Evolutionary conservation across 2,888 invertebrate species (phyloP).

Genomic region (Diploptera punctata): DNA sequence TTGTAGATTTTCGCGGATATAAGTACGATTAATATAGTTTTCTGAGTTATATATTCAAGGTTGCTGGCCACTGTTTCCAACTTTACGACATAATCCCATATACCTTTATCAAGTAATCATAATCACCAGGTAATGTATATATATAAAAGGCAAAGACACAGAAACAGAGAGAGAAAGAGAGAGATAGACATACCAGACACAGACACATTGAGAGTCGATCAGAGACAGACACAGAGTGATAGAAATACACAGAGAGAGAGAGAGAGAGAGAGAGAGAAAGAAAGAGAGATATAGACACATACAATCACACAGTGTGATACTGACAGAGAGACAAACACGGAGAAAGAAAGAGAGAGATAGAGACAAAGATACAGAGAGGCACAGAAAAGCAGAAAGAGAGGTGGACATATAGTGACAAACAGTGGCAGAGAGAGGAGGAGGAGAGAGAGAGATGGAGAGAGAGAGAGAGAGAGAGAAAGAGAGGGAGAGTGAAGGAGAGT

Average conservation of each 20-base stretch:
- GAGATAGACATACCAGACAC: background rate
- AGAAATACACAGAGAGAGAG: background rate
- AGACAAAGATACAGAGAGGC: no score
- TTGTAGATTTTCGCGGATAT: no score
- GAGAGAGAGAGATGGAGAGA: no score
- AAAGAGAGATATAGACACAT: background rate
- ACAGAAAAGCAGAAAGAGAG: background rate
- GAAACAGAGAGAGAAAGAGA: background rate
- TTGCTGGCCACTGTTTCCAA: no score
- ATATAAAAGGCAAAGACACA: background rate
- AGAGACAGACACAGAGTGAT: background rate
- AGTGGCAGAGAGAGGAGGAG: background rate
- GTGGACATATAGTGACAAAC: background rate
- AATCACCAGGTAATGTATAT: background rate
- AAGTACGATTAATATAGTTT: no score
- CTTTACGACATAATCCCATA: no score
- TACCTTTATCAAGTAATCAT: background rate
- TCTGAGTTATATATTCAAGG: no score
- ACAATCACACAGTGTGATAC: no score
- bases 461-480: background rate
- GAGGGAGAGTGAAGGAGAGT: no score
- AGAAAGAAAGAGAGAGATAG: no score
- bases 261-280: background rate
- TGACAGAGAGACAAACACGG: no score
- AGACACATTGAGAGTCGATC: background rate